These are phyloP conservation scores for Botia almorhae DNA, from an alignment of 2,797 vertebrate genomes.

Conservation along the genomic window DNA sequence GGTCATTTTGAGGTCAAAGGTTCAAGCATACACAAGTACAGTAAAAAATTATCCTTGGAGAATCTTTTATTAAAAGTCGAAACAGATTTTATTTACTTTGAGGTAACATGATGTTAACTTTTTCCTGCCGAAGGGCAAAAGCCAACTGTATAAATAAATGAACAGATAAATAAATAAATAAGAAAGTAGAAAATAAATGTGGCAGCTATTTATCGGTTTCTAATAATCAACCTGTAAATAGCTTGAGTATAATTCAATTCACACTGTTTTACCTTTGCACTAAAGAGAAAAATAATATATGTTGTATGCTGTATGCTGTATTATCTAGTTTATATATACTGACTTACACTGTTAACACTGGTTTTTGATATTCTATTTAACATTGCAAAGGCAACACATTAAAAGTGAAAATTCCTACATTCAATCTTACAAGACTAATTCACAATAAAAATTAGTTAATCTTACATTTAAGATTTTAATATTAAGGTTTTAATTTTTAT, in stretches of 20 bases:
- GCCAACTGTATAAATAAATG: background rate
- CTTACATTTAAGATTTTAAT: too few relatives aligned
- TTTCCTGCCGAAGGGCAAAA: background rate
- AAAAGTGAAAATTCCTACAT: too few relatives aligned
- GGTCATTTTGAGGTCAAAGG: conserved; percentile 33
- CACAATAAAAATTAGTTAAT: too few relatives aligned
- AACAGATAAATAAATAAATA: background rate
- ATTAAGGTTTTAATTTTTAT: too few relatives aligned
- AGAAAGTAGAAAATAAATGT: background rate
- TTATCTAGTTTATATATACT: background rate
- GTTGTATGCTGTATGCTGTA: background rate
- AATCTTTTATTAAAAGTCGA: conserved; percentile 25
- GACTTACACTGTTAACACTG: background rate
- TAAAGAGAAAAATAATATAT: background rate
- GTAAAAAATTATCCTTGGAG: conserved; percentile 34
- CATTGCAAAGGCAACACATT: too few relatives aligned
- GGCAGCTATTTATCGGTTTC: background rate
- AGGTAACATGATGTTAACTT: conserved; percentile 10
- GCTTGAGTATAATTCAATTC: background rate
- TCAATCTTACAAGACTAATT: too few relatives aligned
- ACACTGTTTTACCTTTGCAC: background rate
- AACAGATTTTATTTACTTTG: conserved; percentile 23
- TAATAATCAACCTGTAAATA: background rate
- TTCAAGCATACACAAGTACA: conserved; percentile 24
- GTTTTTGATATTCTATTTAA: too few relatives aligned